Percentiles rank a stretch among this genome's conserved stretches.
phyloP scores from a whole-genome alignment of 2,113 vertebrate genomes.

The Xenus cinereus region DNA sequence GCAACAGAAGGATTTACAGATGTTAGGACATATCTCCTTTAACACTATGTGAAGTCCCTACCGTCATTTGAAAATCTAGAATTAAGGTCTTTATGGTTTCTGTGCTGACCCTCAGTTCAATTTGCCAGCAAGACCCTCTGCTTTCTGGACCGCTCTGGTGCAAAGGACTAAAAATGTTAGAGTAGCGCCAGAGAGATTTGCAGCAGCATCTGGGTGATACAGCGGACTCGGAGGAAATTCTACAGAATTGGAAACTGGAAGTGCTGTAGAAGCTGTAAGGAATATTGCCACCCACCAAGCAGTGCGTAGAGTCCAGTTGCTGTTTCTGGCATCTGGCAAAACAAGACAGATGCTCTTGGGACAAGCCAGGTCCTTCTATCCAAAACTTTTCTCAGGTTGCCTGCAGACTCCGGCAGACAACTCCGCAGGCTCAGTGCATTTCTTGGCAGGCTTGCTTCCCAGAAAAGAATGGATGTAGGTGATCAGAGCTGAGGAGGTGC shows the following conservation, averaged over 20 bases:
- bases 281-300: neutral
- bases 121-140: neutral
- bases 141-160: neutral
- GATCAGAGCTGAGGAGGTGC: neutral
- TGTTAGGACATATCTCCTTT: neutral
- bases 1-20: neutral
- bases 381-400: neutral
- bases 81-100: neutral
- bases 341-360: neutral
- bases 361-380: neutral
- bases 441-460: neutral
- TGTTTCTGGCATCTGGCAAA: neutral
- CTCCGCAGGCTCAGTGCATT: neutral
- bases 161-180: neutral
- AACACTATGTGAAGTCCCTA: neutral
- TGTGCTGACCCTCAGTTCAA: neutral
- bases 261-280: neutral
- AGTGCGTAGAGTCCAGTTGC: neutral
- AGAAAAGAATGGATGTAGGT: neutral
- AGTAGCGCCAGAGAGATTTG: neutral
- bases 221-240: neutral
- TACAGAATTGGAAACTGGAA: neutral
- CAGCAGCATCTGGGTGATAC: neutral
- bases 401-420: neutral
- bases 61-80: neutral